Evolutionary conservation across 1,140 invertebrate species (phyloP).

Genomic region (Halyomorpha halys): DNA sequence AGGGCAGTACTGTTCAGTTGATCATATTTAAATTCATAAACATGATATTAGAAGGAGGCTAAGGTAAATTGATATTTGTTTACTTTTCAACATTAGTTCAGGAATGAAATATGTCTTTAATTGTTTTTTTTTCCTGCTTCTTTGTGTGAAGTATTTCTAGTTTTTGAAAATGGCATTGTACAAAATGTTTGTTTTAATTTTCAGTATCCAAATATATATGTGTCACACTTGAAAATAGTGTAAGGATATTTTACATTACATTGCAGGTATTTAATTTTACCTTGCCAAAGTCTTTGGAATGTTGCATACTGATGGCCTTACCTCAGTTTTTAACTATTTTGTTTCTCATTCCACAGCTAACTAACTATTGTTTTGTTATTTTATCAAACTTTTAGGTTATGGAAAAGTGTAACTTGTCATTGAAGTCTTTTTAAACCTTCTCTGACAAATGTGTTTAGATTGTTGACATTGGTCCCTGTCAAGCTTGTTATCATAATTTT

Average conservation of each 20-base stretch:
- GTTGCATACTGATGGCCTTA: constrained; percentile 6
- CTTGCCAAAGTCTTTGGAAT: constrained; percentile 1
- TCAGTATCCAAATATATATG: constrained; percentile 2
- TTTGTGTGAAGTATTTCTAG: neutral
- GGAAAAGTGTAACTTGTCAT: neutral
- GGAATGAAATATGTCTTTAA: neutral
- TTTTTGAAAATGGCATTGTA: neutral
- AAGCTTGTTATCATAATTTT: neutral
- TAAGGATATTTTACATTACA: neutral
- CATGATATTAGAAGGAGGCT: constrained; percentile 22
- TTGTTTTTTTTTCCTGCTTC: neutral
- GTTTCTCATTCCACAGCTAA: neutral
- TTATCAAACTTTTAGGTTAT: neutral
- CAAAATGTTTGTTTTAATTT: constrained; percentile 6
- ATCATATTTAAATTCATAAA: neutral
- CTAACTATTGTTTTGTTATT: neutral
- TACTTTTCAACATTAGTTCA: neutral
- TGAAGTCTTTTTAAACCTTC: neutral
- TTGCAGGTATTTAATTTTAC: constrained; percentile 7
- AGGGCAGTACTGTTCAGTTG: neutral
- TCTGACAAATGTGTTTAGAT: too few relatives aligned
- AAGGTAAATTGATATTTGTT: constrained; percentile 11
- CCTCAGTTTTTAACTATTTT: neutral
- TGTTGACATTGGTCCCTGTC: neutral
- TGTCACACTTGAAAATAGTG: constrained; percentile 16